These are phyloP conservation scores for Emydocephalus ijimae DNA, from an alignment of 2,113 vertebrate species.

Conservation along the genomic window DNA sequence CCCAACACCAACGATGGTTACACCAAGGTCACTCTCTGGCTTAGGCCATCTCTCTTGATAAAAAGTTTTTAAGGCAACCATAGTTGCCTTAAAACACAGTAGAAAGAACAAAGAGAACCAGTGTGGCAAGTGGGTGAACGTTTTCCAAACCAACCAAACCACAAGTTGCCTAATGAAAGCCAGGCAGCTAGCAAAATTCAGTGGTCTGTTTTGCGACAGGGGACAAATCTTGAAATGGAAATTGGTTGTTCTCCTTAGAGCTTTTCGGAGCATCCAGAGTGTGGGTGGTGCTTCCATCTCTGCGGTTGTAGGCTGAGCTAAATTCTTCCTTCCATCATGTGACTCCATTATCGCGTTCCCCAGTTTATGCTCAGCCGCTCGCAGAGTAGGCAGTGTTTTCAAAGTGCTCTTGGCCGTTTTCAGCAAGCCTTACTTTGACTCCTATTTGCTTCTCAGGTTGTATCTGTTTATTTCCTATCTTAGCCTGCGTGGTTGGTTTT, in stretches of 20 bases:
- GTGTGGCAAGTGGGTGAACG: background rate
- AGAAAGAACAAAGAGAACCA: background rate
- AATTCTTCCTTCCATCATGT: too few relatives aligned
- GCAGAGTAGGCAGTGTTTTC: too few relatives aligned
- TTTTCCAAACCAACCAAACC: background rate
- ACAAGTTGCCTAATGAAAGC: background rate
- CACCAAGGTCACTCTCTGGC: background rate
- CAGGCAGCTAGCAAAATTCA: background rate
- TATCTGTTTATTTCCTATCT: too few relatives aligned
- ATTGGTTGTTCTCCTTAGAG: background rate
- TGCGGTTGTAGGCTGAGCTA: too few relatives aligned
- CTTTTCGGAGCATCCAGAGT: too few relatives aligned
- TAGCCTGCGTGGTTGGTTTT: too few relatives aligned
- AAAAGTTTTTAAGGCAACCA: background rate
- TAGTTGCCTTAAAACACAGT: background rate
- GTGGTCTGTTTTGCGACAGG: background rate
- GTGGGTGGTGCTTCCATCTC: too few relatives aligned
- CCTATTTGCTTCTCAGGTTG: too few relatives aligned
- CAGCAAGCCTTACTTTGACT: too few relatives aligned
- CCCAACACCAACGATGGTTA: background rate
- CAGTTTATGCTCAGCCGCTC: too few relatives aligned
- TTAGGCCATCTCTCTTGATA: background rate
- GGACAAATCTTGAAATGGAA: background rate
- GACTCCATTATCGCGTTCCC: too few relatives aligned
- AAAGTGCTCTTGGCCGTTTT: too few relatives aligned